These are phyloP conservation scores for Typhlichthys subterraneus DNA, from an alignment of 2,797 vertebrate species.

Conservation along the genomic window DNA sequence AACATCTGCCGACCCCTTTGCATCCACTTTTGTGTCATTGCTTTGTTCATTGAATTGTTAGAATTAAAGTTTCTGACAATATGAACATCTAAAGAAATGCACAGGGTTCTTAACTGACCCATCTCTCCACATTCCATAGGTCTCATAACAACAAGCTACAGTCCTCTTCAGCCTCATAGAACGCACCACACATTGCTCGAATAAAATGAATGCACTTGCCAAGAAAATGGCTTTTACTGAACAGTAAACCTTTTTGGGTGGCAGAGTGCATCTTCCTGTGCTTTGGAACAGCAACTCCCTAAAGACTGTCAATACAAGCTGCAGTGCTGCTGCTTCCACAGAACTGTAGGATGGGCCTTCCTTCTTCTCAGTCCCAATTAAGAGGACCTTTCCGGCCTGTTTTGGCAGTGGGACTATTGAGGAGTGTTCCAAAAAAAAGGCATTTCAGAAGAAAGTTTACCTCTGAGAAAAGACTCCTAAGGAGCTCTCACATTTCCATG, in stretches of 20 bases:
- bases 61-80: constrained; percentile 32
- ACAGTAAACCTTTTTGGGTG: constrained; percentile 66
- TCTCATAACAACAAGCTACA: constrained; percentile 99
- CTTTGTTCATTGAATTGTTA: constrained; percentile 57
- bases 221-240: constrained; percentile 74
- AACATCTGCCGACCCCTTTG: constrained; percentile 24
- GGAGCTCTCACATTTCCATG: constrained; percentile 66
- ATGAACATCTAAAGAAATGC: constrained; percentile 40
- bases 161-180: constrained; percentile 94
- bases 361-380: constrained; percentile 30
- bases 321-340: constrained; percentile 52
- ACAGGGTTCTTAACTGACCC: constrained; percentile 84
- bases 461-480: constrained; percentile 75
- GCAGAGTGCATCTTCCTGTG: constrained; percentile 45
- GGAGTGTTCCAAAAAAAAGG: constrained; percentile 41
- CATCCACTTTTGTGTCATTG: constrained; percentile 44
- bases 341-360: constrained; percentile 33
- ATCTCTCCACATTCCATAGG: constrained; percentile 89
- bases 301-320: constrained; percentile 32
- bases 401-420: constrained; percentile 40
- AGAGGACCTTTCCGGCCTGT: constrained; percentile 52
- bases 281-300: constrained; percentile 40
- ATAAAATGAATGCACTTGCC: constrained; percentile 73
- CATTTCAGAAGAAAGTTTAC: constrained; percentile 76
- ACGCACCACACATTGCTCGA: constrained; percentile 70